Base-by-base conservation (phyloP, 92 coral and sea anemone genomes). In the Epizoanthus scotinus region DNA sequence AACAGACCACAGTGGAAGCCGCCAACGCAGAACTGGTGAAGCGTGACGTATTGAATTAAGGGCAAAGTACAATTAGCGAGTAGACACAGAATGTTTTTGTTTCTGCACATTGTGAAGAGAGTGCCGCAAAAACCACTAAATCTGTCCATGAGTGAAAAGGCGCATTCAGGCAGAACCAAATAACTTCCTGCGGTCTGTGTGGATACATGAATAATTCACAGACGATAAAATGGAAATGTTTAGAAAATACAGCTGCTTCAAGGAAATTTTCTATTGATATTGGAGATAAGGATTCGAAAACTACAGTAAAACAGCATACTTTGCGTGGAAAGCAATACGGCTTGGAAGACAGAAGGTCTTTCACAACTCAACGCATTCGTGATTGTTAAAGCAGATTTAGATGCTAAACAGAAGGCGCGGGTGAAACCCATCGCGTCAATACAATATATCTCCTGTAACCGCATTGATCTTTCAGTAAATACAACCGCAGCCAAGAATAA, bases 171-270 rank as follows among this genome's bases (percentile, higher is more conserved):
- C 97, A 82, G 90, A 85, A 84, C 97, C 63, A 83, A 84, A 87
- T 87, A 85, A 88, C 89, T 85, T 82, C 81, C 81, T 75, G 81
- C 31, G 81, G 81, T 36, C 59, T 38, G 49, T 90, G 90, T 56
- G 83, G 91, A 73, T 50, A 65, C 87, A 82, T 92, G 85, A 92
- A 92, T 92, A 79, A 92, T 92, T 89, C 90, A 92, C 79, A 75
- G 66, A 15, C 73, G 97, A 87, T 92, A 92, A 92, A 92, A 92
- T 92, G 91, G 86, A 86, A 89, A 87, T 92, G 93, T 92, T 92
- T 90, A 86, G 72, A 89, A 84, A 92, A 92, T 89, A 92, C 97
- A 92, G 97, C 97, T 92, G 97, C 90, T 89, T 63, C 58, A 82
- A 79, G 87, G 83, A 87, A 77, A 75, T 85, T 85, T 71, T 70